These are phyloP conservation scores for Aphidoletes aphidimyza DNA, from an alignment of 2,888 invertebrate genomes.

Conservation along the genomic window DNA sequence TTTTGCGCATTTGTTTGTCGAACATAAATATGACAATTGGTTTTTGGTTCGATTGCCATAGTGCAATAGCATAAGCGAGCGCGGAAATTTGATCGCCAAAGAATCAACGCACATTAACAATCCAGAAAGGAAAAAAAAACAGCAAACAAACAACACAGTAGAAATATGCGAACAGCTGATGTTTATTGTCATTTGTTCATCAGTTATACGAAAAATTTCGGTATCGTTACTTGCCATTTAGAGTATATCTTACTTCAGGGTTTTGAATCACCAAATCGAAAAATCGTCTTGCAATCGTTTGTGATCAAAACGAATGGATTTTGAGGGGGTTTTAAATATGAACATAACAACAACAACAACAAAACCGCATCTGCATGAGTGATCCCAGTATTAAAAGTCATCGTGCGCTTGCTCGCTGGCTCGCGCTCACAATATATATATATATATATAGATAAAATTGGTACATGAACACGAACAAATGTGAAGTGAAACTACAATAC, in stretches of 20 bases:
- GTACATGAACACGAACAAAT: neutral
- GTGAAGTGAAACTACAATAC: neutral
- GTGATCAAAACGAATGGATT: no score
- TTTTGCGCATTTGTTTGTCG: constrained; percentile 11
- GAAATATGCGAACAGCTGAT: constrained; percentile 53
- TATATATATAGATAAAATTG: neutral
- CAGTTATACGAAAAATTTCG: neutral
- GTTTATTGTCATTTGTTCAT: constrained; percentile 7
- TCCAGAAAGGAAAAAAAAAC: neutral
- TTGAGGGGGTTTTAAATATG: no score
- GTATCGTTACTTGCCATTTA: neutral
- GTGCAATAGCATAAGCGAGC: constrained; percentile 1
- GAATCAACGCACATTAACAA: neutral
- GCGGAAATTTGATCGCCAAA: constrained; percentile 26
- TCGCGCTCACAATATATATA: no score
- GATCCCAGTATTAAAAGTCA: constrained; percentile 41
- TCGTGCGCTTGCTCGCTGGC: no score
- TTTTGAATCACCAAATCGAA: no score
- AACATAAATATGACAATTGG: constrained; percentile 54
- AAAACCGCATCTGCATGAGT: constrained; percentile 45
- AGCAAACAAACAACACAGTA: neutral
- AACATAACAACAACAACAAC: neutral
- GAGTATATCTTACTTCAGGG: constrained; percentile 20
- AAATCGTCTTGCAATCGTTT: no score
- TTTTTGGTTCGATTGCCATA: constrained; percentile 53